Conservation (phyloP, 2,113 vertebrate species). For the Mobula birostris region DNA sequence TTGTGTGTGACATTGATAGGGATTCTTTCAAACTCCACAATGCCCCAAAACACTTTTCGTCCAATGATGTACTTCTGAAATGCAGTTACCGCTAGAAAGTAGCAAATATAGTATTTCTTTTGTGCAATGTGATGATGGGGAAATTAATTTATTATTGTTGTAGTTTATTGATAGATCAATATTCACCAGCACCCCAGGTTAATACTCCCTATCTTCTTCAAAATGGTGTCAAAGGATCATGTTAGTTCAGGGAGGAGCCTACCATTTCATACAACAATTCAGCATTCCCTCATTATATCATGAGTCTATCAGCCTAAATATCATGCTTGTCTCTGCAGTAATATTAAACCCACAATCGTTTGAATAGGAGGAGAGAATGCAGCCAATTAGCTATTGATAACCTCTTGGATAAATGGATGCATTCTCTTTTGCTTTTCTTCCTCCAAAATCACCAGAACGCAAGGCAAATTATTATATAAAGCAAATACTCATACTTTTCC, state of each 20-base stretch:
- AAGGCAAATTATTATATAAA: background rate
- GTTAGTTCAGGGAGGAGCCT: background rate
- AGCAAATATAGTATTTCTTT: background rate
- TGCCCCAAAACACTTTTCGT: background rate
- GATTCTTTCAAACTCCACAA: no score
- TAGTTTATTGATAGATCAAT: background rate
- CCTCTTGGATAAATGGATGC: background rate
- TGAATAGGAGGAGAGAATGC: background rate
- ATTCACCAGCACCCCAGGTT: background rate
- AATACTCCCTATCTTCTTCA: background rate
- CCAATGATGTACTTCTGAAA: background rate
- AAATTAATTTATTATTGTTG: background rate
- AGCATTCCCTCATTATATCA: background rate
- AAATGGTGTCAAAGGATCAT: background rate
- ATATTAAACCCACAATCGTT: no score
- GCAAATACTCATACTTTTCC: constrained; percentile 54
- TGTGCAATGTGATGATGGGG: background rate
- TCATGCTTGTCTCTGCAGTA: background rate
- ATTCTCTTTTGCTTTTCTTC: background rate
- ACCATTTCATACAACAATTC: background rate
- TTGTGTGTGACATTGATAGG: background rate
- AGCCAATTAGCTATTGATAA: background rate
- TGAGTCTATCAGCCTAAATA: background rate
- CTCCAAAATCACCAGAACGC: background rate
- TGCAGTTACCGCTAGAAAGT: background rate